Conservation (phyloP, 2,113 vertebrate genomes). For the Platanista minor region DNA sequence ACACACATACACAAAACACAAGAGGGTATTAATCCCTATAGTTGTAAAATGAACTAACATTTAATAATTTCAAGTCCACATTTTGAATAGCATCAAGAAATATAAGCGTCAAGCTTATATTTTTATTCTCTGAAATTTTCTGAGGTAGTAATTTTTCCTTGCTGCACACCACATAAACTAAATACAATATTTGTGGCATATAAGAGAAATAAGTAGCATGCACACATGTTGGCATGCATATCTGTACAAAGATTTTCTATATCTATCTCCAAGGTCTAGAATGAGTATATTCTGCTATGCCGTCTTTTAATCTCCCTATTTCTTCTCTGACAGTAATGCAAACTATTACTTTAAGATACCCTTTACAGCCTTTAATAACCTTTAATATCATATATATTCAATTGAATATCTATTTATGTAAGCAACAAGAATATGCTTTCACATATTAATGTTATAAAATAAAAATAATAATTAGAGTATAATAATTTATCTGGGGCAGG, state of each 20-base stretch:
- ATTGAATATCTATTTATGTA: neutral
- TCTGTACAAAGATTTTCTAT: neutral
- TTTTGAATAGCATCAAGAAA: neutral
- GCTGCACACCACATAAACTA: neutral
- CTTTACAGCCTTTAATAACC: neutral
- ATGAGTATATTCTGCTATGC: neutral
- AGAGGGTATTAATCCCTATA: neutral
- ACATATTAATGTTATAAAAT: neutral
- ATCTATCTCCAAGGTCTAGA: neutral
- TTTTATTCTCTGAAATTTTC: neutral
- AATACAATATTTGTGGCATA: neutral
- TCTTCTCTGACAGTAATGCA: neutral
- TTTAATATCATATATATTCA: neutral
- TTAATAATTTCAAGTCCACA: neutral
- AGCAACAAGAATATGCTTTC: neutral
- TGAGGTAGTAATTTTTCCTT: neutral
- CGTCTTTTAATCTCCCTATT: neutral
- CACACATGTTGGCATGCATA: neutral
- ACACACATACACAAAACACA: neutral
- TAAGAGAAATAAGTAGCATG: neutral
- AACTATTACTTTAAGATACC: neutral
- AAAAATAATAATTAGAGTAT: neutral
- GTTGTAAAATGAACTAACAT: neutral
- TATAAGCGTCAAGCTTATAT: neutral
- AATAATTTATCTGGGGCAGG: neutral